Evolutionary conservation across 2,888 invertebrate genomes (phyloP).

Genomic region (Polydrusus tereticollis): DNA sequence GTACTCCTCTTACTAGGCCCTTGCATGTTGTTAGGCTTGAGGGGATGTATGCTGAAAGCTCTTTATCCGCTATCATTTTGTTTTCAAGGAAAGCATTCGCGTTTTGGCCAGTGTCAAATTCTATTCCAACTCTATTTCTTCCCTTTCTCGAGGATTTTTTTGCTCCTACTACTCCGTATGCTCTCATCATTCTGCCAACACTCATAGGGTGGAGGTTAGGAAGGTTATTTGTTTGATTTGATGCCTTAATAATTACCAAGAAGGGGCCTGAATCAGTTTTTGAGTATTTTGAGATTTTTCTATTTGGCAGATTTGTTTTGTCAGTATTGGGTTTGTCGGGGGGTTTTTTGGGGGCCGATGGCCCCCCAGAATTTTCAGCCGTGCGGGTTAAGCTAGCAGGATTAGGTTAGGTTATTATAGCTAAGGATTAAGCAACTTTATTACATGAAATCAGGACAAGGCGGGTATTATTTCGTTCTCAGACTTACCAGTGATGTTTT

Average conservation of each 20-base stretch:
- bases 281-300: neutral
- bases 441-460: too few relatives aligned
- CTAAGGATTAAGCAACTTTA: too few relatives aligned
- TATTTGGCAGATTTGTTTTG: too few relatives aligned
- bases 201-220: neutral
- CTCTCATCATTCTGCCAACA: neutral
- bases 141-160: neutral
- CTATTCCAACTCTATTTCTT: neutral
- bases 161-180: neutral
- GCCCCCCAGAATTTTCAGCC: too few relatives aligned
- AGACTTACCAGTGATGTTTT: too few relatives aligned
- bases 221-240: neutral
- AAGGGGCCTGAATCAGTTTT: neutral
- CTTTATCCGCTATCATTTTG: neutral
- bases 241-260: neutral
- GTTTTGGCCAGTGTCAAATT: neutral
- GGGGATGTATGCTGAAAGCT: neutral
- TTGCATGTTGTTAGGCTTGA: neutral
- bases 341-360: too few relatives aligned
- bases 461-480: too few relatives aligned
- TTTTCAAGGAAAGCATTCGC: neutral
- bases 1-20: neutral
- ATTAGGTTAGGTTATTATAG: too few relatives aligned
- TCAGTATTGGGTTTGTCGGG: too few relatives aligned
- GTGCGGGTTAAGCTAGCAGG: too few relatives aligned